Evolutionary conservation across 1,140 invertebrate species (phyloP), one percentile per base, ranked within the genome.

Genomic region (Listronotus bonariensis): DNA sequence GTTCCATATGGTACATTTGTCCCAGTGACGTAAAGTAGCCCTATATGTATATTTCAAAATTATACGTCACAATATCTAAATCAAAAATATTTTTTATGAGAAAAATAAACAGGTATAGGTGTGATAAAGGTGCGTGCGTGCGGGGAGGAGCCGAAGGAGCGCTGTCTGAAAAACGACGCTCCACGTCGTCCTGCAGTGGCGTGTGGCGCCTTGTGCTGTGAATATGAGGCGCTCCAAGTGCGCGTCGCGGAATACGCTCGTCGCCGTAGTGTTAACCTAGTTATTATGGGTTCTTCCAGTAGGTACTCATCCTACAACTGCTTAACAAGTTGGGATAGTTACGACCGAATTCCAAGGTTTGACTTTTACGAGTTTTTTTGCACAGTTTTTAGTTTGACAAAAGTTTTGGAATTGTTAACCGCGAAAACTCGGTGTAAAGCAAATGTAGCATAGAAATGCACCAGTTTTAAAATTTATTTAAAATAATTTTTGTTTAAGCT

Each of bases 301-400:
- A 86, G 89, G 80, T 92, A 92, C 82, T 91, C 86, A 80, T 92
- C 90, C 52, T 92, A 92, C 82, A 93, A 93, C 81, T 93, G 91
- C 81, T 84, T 93, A 71, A 91, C 88, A 40, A 90, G 89, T 79
- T 93, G 91, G 90, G 91, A 92, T 81, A 92, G 90, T 80, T 93
- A 93, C 79, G 91, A 93, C 81, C 87, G 84, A 73, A 92, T 92
- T 82, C 90, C 91, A 71, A 92, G 91, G 91, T 93, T 90, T 77
- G 34, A 34, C 15, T 36, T 38, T 40, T 20, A 6, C 8, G 9
- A 18, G 17, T 51, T 18, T 14, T 45, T 18, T 17, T 26, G 20
- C 20, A 26, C 20, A 26, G 5, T 26, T 26, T 26, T 26, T 26
- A 3, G 20, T 26, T 26, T 26, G 20, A 26, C 20, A 26, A 26